A percentile compares a stretch with the other conserved stretches of the same genome.
Conservation (phyloP, 2,888 invertebrate genomes). For the Cosmorhoe ocellata region DNA sequence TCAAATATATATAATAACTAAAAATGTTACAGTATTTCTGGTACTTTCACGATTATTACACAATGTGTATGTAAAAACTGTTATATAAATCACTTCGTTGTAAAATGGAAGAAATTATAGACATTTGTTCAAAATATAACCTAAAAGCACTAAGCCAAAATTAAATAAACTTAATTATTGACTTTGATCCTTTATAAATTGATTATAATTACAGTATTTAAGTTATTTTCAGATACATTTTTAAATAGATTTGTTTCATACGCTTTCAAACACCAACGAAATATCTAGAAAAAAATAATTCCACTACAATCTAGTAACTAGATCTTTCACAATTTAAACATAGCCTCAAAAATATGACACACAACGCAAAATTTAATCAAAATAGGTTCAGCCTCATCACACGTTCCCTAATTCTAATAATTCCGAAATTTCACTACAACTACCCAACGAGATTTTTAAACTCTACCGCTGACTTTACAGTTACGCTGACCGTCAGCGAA, state of each 20-base stretch:
- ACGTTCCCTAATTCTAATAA: conserved; percentile 38
- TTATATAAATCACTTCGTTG: too few species aligned
- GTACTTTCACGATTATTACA: too few species aligned
- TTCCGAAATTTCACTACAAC: conserved; percentile 49
- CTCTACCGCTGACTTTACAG: too few species aligned
- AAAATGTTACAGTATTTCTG: too few species aligned
- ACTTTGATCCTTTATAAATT: conserved; percentile 17
- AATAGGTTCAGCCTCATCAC: conserved; percentile 31
- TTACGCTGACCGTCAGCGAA: too few species aligned
- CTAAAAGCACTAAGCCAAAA: conserved; percentile 3
- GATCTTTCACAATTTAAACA: conserved; percentile 4
- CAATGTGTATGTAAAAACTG: too few species aligned
- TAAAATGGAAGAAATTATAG: too few species aligned
- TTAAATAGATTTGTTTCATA: too few species aligned
- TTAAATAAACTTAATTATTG: conserved; percentile 12
- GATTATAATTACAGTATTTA: conserved; percentile 12
- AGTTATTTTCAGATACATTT: not conserved
- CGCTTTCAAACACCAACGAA: not conserved
- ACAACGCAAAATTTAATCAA: conserved; percentile 25
- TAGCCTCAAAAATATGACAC: conserved; percentile 32
- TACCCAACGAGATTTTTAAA: conserved; percentile 60
- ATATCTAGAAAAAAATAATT: conserved; percentile 1
- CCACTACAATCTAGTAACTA: conserved; percentile 3
- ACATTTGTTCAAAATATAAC: not conserved
- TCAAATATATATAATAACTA: too few species aligned